Percentiles rank a stretch among this genome's conserved stretches.
These are phyloP conservation scores for Sterna hirundo DNA, from an alignment of 2,113 vertebrate species.

Conservation along the genomic window DNA sequence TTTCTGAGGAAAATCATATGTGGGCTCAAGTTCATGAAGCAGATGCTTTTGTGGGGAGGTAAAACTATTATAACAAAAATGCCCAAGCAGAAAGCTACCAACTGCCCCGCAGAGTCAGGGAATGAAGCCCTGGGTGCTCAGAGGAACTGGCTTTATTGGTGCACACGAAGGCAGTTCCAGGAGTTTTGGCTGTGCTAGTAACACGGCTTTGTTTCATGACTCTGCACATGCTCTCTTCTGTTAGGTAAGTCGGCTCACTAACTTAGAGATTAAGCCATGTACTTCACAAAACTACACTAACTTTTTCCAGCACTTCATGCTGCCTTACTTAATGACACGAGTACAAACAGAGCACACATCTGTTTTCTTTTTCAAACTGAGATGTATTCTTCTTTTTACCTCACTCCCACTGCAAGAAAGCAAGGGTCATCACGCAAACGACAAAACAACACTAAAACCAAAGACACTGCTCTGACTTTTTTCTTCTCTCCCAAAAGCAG, in stretches of 20 bases:
- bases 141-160: not conserved
- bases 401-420: not conserved
- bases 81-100: not conserved
- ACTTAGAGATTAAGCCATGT: not conserved
- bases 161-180: not conserved
- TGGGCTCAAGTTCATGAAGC: not conserved
- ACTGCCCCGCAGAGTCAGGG: not conserved
- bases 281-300: not conserved
- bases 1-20: not conserved
- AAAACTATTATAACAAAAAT: not conserved
- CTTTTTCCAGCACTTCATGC: not conserved
- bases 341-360: not conserved
- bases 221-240: accelerated
- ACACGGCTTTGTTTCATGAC: not conserved
- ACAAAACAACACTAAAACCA: not conserved
- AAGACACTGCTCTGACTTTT: constrained; percentile 20
- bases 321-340: not conserved
- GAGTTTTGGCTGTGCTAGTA: not conserved
- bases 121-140: too few relatives aligned
- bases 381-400: not conserved
- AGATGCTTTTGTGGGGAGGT: not conserved
- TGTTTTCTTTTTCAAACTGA: not conserved
- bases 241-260: not conserved
- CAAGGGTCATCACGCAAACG: not conserved
- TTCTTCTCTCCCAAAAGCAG: not conserved